Base-by-base conservation (phyloP, 2,888 invertebrate genomes). In the Scelioninae gen. 1 region DNA sequence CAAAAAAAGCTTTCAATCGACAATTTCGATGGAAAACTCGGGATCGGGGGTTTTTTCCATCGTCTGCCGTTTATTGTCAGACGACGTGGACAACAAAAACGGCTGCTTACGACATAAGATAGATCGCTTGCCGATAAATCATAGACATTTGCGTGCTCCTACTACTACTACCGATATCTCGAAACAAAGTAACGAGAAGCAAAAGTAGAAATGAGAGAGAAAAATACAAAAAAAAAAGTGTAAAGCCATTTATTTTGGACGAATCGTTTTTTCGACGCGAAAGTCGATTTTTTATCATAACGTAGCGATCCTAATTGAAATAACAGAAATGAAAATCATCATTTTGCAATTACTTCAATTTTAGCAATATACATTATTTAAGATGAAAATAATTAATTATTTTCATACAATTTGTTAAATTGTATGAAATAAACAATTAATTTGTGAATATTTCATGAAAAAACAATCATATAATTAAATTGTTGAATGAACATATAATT, bases 241-340 rank as follows among this genome's bases (percentile, higher is more conserved):
- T 75, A 74, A 81, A 69, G 47, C 16, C 65, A 71, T 81, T 85
- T 85, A 85, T 85, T 85, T 85, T 85, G 72, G 63, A 84, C 63
- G 72, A 66, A 82, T 74, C 63, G 38, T 85, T 79, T 75, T 55
- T 72, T 66, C 69, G 66, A 66, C 40, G 51, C 69, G 63, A 84
- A 66, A 83, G 74, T 82, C 68, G 80, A 80, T 82, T 84, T 85
- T 85, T 82, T 85, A 84, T 84, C 82, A 76, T 74, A 47, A 60
- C 15, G 38, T 69, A 69, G 56, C 43, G 47, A 62, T 23, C 47
- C 51, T 53, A n/a, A n/a, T n/a, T n/a, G n/a, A n/a, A n/a, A n/a
- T n/a, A n/a, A n/a, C n/a, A n/a, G 32, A 40, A 9, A 49, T 13
- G 38, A 55, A 34, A n/a, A 15, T 77, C 34, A 8, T 38, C 58